Base-by-base conservation (phyloP, 2,888 invertebrate genomes). In the Lasioglossum marginatum region DNA sequence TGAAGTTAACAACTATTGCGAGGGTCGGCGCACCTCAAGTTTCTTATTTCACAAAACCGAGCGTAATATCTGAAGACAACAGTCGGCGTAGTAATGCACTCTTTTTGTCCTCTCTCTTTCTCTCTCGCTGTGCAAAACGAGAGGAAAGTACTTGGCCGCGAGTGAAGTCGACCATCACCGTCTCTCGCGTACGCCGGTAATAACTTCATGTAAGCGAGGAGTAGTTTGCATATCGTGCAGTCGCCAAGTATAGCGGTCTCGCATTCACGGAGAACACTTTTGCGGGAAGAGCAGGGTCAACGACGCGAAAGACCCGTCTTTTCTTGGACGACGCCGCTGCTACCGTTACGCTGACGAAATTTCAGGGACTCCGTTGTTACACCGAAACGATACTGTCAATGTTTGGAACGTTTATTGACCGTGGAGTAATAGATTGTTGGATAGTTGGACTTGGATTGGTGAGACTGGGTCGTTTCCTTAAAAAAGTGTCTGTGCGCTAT, bases 221-320 rank as follows among this genome's bases (percentile, higher is more conserved):
- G 83, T 52, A 72, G 81, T 87, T 87, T 87, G 89, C 89, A 87
- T 87, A 89, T 87, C 86, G 81, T 72, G 72, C 83, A 48, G 72
- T 66, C 81, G 71, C 75, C 75, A 37, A 80, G 70, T 60, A 76
- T 52, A 82, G 83, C 60, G 82, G 75, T 43, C 75, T 70, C 43
- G 48, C 48, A 31, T 52, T 70, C 43, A 27, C n/a, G 74, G 10
- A 45, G 34, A 79, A 77, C 31, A 68, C 48, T 77, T 66, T 77
- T 77, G 77, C 77, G 68, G 68, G 75, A 43, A 40, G 37, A 78
- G 68, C 71, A 40, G 76, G 84, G 84, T 84, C 77, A 84, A 84
- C 77, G 84, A 84, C 84, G 84, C 73, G 84, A 78, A 57, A 84
- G 60, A 40, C 16, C 57, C 40, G 66, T 68, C 81, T 52, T 43